phyloP scores from a whole-genome alignment of 1,140 invertebrate genomes.

The Popillia japonica region DNA sequence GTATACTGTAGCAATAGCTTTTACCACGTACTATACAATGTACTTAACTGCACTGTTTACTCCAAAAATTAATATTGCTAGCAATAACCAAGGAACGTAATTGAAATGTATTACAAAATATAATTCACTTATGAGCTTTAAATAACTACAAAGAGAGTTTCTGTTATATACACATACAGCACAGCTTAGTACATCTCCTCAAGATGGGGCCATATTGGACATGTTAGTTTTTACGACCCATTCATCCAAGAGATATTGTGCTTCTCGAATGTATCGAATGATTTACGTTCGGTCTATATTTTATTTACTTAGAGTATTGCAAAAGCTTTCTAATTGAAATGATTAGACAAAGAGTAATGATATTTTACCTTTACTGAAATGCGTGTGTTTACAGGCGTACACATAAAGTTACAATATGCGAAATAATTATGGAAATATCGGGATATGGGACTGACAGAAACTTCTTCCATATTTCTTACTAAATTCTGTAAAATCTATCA shows the following conservation, averaged over 20 bases:
- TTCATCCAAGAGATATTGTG: neutral
- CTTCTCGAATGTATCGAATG: slow-evolving; percentile 13
- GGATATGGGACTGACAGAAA: too few relatives aligned
- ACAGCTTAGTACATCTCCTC: neutral
- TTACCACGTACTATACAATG: neutral
- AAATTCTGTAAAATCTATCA: too few relatives aligned
- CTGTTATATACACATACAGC: neutral
- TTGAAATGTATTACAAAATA: neutral
- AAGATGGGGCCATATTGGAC: slow-evolving; percentile 29
- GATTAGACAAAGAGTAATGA: neutral
- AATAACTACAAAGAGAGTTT: slow-evolving; percentile 23
- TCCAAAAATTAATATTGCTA: neutral
- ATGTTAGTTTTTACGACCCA: slow-evolving; percentile 21
- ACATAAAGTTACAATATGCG: too few relatives aligned
- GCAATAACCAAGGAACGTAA: neutral
- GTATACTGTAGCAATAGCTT: too few relatives aligned
- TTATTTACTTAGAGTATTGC: neutral
- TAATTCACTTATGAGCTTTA: neutral
- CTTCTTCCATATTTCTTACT: too few relatives aligned
- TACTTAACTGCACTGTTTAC: neutral
- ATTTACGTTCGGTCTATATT: neutral
- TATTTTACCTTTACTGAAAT: too few relatives aligned
- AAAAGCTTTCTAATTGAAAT: slow-evolving; percentile 7
- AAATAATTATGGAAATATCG: too few relatives aligned
- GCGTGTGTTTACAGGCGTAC: too few relatives aligned